These are phyloP conservation scores for Crocuta crocuta DNA, from an alignment of 2,113 vertebrate genomes.

Conservation along the genomic window DNA sequence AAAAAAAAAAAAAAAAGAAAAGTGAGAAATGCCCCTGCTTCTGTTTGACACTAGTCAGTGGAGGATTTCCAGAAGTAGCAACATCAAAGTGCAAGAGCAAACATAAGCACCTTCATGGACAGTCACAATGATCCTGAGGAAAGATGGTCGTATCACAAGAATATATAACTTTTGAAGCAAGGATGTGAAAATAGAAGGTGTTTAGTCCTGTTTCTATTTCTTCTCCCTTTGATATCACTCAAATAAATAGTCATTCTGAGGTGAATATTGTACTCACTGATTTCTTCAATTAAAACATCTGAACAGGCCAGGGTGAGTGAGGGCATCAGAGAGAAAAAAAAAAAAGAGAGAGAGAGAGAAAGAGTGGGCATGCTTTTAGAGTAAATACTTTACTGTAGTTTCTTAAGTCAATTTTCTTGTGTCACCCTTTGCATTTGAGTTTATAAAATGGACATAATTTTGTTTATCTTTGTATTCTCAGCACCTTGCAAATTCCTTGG, in stretches of 20 bases:
- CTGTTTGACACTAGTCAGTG: neutral
- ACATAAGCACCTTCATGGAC: neutral
- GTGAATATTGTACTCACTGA: neutral
- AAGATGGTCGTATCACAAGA: neutral
- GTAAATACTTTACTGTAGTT: neutral
- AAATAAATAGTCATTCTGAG: neutral
- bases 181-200: neutral
- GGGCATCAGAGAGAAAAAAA: neutral
- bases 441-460: neutral
- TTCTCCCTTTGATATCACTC: neutral
- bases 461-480: neutral
- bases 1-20: no score
- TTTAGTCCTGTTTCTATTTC: neutral
- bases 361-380: neutral
- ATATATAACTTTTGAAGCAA: neutral
- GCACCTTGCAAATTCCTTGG: neutral
- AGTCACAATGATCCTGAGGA: neutral
- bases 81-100: neutral
- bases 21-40: neutral
- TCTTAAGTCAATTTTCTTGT: neutral
- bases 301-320: neutral
- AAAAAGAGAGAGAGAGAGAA: neutral
- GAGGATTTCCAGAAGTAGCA: neutral
- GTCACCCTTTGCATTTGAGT: neutral
- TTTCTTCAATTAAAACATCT: neutral